Conservation (phyloP, 2,113 vertebrate species). For the Proteles cristata region DNA sequence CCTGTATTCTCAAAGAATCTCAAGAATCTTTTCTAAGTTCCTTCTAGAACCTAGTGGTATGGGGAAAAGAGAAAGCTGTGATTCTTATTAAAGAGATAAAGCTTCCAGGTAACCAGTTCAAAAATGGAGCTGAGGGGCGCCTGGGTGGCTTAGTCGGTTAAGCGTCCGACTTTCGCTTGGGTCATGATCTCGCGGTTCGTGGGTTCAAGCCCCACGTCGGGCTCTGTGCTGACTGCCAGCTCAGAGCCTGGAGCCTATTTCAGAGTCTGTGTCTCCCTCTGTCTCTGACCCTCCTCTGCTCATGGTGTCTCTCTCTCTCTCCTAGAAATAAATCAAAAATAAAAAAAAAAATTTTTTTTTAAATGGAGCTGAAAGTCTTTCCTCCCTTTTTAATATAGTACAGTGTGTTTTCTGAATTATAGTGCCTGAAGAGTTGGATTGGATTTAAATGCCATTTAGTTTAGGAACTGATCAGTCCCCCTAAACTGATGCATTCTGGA, state of each 20-base stretch:
- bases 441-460: constrained; percentile 33
- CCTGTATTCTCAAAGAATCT: not conserved
- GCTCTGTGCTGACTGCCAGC: no score
- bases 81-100: constrained; percentile 6
- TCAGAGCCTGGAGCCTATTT: no score
- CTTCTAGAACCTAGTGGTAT: not conserved
- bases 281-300: no score
- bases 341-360: no score
- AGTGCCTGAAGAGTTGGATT: not conserved
- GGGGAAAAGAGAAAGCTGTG: not conserved
- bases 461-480: not conserved
- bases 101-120: not conserved
- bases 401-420: constrained; percentile 18
- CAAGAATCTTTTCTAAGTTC: not conserved
- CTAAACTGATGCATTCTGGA: not conserved
- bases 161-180: no score
- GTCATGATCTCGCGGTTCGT: no score
- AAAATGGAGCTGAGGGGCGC: not conserved
- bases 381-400: not conserved
- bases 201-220: no score
- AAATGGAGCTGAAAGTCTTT: not conserved
- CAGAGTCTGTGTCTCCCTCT: no score
- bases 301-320: no score
- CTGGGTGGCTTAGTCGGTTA: no score
- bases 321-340: no score